phyloP scores from a whole-genome alignment of 2,113 vertebrate species.

The Perca flavescens region DNA sequence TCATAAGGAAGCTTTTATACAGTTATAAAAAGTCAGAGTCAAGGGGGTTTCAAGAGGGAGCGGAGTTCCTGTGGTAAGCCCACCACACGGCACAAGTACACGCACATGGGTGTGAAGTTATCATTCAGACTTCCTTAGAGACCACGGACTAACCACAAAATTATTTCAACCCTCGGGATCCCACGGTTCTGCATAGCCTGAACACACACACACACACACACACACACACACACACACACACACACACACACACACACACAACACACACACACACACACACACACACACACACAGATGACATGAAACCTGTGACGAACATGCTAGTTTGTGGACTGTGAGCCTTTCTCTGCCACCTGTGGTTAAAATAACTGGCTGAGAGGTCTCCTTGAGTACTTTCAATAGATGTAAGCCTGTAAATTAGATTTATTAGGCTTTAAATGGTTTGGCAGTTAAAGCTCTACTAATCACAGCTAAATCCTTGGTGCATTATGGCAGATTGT shows the following conservation, averaged over 20 bases:
- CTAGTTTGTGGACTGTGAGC: neutral
- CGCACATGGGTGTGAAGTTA: neutral
- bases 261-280: neutral
- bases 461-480: constrained; percentile 34
- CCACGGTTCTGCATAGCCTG: neutral
- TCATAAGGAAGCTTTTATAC: constrained; percentile 4
- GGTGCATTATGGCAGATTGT: constrained; percentile 27
- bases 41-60: constrained; percentile 6
- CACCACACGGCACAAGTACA: constrained; percentile 29
- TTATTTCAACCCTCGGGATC: constrained; percentile 18
- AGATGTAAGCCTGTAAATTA: neutral
- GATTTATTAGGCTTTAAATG: constrained; percentile 17
- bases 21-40: constrained; percentile 20
- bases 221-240: too few species aligned
- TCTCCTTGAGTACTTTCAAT: neutral
- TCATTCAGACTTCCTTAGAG: constrained; percentile 54
- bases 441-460: constrained; percentile 27
- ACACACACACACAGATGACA: neutral
- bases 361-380: neutral
- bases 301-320: neutral
- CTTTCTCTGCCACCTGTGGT: neutral
- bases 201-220: neutral
- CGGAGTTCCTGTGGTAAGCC: constrained; percentile 64
- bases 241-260: too few species aligned
- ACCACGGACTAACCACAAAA: constrained; percentile 61